These are phyloP conservation scores for Drepana arcuata DNA, from an alignment of 1,140 invertebrate genomes.

Conservation along the genomic window DNA sequence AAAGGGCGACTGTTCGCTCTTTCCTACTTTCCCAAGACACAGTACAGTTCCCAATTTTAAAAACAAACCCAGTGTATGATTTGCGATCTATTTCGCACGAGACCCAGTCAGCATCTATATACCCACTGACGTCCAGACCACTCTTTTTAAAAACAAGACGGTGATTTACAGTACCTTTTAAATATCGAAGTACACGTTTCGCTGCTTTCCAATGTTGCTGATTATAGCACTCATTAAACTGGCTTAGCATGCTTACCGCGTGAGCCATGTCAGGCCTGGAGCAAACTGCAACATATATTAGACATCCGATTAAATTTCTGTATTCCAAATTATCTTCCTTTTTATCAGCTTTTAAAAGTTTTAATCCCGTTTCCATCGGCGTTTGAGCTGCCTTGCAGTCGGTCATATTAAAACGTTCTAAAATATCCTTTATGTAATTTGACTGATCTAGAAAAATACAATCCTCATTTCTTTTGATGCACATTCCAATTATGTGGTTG, in stretches of 20 bases:
- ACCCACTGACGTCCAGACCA: slow-evolving; percentile 4
- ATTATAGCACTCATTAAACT: slow-evolving; percentile 20
- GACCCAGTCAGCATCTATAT: slow-evolving; percentile 20
- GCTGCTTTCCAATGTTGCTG: slow-evolving; percentile 19
- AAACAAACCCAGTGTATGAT: slow-evolving; percentile 19
- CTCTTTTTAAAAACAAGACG: slow-evolving; percentile 7
- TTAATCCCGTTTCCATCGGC: slow-evolving; percentile 14
- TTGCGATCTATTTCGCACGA: slow-evolving; percentile 9
- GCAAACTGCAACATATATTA: slow-evolving; percentile 16
- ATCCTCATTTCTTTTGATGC: slow-evolving; percentile 9
- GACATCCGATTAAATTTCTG: slow-evolving; percentile 15
- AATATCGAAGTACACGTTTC: slow-evolving; percentile 16
- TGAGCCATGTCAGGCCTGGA: slow-evolving; percentile 15
- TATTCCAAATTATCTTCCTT: slow-evolving; percentile 7
- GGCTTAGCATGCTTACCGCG: slow-evolving; percentile 15
- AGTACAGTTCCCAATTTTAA: slow-evolving; percentile 9
- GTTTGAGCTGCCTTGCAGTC: slow-evolving; percentile 16
- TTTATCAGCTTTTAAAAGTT: slow-evolving; percentile 6
- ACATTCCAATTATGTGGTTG: slow-evolving; percentile 15
- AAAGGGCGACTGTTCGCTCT: slow-evolving; percentile 15
- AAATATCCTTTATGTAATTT: slow-evolving; percentile 11
- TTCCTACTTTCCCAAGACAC: slow-evolving; percentile 18
- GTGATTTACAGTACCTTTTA: slow-evolving; percentile 15
- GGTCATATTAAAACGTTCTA: slow-evolving; percentile 12
- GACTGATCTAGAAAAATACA: slow-evolving; percentile 17